Evolutionary conservation across 1,140 invertebrate genomes (phyloP), one percentile per base, ranked within the genome.

Genomic region (Panagrolaimus sp.): DNA sequence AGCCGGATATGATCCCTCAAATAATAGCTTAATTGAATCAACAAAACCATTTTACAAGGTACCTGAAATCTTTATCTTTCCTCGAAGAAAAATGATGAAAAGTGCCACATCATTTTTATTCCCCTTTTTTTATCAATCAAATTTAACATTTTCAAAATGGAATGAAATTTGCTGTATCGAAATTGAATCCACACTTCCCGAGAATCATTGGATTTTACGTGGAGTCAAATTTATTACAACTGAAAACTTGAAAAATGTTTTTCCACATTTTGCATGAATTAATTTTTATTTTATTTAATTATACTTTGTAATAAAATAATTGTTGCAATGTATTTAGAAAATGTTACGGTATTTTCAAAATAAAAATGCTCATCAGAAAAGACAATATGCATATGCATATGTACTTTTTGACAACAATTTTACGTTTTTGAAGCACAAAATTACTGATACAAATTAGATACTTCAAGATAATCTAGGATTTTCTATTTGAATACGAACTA

Each of bases 151-250:
- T 2, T 24, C 44, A 65, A 65, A 17, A 65, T 46, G 63, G 38
- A 38, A 28, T 3, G 17, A 45, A 15, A 43, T 72, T 10, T 9
- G 75, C 17, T 44, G 71, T 24, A 45, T 72, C 6, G 70, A 72
- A 26, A 24, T 72, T 14, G 71, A 72, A 21, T 47, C 71, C 5
- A 73, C 43, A 12, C 17, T 72, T 12, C 71, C 71, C 9, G 70
- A 65, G 47, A 55, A 38, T 43, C 71, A 72, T 52, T 72, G 71
- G 71, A 45, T 72, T 44, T 55, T 72, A 21, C 43, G 71, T 24
- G 71, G 71, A 3, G 71, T 58, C 8, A 72, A 72, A 72, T 74
- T 72, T n/a, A 45, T 47, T 2, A 70, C 70, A 0, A 12, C 21
- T 17, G 9, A 58, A 17, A 28, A 58, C 7, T 38, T 38, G 7